These are phyloP conservation scores for Apus apus DNA, from an alignment of 2,113 vertebrate genomes.

Conservation along the genomic window DNA sequence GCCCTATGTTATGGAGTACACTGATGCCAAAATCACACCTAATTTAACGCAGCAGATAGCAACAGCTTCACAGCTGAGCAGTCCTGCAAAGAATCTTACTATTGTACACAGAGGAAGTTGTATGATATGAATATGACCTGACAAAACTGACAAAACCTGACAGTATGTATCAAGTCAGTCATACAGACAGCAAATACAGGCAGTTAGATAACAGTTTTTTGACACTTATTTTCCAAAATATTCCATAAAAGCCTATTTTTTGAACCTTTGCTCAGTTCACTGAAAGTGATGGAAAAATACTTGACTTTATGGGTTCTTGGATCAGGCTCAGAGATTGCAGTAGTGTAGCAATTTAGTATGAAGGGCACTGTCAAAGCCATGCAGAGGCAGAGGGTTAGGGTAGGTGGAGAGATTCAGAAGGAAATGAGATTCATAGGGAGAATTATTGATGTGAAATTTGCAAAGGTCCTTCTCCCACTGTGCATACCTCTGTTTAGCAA, in stretches of 20 bases:
- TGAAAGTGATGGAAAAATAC: conserved; percentile 8
- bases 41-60: not conserved
- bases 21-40: not conserved
- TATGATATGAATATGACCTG: conserved; percentile 35
- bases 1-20: not conserved
- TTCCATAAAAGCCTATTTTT: not conserved
- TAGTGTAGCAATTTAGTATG: not conserved
- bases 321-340: not conserved
- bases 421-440: not conserved
- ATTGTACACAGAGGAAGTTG: not conserved
- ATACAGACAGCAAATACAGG: not conserved
- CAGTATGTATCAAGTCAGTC: conserved; percentile 43
- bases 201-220: not conserved
- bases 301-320: not conserved
- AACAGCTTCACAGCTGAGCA: conserved; percentile 25
- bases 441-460: conserved; percentile 10
- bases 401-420: not conserved
- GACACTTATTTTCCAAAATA: not conserved
- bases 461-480: not conserved
- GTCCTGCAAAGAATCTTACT: not conserved
- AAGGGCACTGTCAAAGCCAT: not conserved
- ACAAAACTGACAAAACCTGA: conserved; percentile 56
- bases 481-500: conserved; percentile 18
- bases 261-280: not conserved
- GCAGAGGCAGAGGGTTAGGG: not conserved